These are phyloP conservation scores for Bos indicus DNA, from an alignment of 2,113 vertebrate genomes.

Conservation along the genomic window DNA sequence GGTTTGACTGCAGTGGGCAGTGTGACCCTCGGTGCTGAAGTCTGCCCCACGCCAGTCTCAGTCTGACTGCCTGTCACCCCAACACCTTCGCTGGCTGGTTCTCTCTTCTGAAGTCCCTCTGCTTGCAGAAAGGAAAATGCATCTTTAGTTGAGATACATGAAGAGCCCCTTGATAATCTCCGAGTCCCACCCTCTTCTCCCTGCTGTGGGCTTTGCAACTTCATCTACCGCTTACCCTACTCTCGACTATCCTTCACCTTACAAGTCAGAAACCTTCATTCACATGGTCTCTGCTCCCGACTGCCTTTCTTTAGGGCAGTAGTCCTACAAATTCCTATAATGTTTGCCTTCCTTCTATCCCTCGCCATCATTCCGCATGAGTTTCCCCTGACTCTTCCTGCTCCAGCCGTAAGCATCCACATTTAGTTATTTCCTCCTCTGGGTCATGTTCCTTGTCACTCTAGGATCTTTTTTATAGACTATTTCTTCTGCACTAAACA, in stretches of 20 bases:
- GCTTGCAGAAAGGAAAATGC: not conserved
- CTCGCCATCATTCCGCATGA: too few species aligned
- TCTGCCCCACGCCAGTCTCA: not conserved
- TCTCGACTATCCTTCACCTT: too few species aligned
- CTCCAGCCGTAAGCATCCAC: too few species aligned
- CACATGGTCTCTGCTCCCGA: not conserved
- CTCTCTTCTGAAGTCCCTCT: not conserved
- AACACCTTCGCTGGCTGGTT: not conserved
- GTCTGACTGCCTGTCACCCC: too few species aligned
- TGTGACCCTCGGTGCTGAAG: not conserved
- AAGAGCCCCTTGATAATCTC: not conserved
- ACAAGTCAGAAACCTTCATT: not conserved
- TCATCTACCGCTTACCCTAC: fast-evolving
- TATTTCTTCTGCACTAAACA: not conserved
- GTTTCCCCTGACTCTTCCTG: not conserved
- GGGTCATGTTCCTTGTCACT: not conserved
- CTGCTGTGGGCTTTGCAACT: fast-evolving
- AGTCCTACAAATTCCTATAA: not conserved
- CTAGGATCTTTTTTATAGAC: not conserved
- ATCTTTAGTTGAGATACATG: not conserved
- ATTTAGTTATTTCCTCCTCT: not conserved
- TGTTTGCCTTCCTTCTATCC: too few species aligned
- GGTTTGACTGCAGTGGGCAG: fast-evolving
- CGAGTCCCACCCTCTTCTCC: not conserved
- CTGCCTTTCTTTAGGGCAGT: not conserved